Conservation (phyloP, 2,797 vertebrate species). For the Intellagama lesueurii region DNA sequence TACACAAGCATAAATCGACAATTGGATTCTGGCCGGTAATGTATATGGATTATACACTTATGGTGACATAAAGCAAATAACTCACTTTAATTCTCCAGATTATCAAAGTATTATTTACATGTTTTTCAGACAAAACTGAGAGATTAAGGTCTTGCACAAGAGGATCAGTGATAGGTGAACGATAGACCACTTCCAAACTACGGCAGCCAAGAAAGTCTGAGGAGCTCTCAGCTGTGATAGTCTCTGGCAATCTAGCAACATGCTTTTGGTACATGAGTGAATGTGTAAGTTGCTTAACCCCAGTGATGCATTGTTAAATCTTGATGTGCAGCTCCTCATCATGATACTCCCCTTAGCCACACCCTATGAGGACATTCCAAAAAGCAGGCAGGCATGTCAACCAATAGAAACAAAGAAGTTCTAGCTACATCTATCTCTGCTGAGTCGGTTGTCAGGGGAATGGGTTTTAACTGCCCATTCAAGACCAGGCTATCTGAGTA, state of each 20-base stretch:
- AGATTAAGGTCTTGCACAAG: not conserved
- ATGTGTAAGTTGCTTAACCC: not conserved
- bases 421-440: no score
- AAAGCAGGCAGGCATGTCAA: not conserved
- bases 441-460: no score
- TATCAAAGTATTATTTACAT: not conserved
- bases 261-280: not conserved
- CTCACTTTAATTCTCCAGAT: not conserved
- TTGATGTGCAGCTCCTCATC: not conserved
- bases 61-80: not conserved
- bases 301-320: not conserved
- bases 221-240: not conserved
- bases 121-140: not conserved
- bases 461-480: no score
- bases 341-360: not conserved
- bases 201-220: no score
- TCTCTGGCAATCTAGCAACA: not conserved
- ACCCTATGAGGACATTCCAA: not conserved
- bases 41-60: no score
- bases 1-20: no score
- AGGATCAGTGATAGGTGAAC: not conserved
- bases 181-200: no score
- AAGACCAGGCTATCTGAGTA: no score
- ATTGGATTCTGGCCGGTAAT: no score
- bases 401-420: not conserved